phyloP scores from a whole-genome alignment of 2,113 vertebrate species.

The Esox niger region DNA sequence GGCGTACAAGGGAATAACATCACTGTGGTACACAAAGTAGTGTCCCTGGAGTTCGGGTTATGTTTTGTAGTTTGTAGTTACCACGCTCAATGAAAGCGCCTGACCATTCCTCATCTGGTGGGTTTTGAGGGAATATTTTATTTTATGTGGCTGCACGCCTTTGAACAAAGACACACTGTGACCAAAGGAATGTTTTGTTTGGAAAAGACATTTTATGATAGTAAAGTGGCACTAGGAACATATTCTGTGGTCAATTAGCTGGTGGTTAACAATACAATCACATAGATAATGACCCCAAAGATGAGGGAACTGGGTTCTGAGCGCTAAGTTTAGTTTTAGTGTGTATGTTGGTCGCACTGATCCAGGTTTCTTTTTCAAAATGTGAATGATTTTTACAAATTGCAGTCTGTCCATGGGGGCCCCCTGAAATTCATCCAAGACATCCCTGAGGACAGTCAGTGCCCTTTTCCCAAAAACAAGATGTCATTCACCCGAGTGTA shows the following conservation, averaged over 20 bases:
- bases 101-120: slow-evolving; percentile 38
- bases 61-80: slow-evolving; percentile 48
- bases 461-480: too few species aligned
- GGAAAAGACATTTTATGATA: neutral
- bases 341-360: too few species aligned
- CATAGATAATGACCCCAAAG: neutral
- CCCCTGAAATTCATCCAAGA: too few species aligned
- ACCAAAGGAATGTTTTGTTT: slow-evolving; percentile 46
- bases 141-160: slow-evolving; percentile 40
- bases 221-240: neutral
- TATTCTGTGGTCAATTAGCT: slow-evolving; percentile 7
- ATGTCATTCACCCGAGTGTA: too few species aligned
- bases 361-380: too few species aligned
- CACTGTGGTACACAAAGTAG: slow-evolving; percentile 36
- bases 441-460: too few species aligned
- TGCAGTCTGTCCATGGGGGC: too few species aligned
- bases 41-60: slow-evolving; percentile 49
- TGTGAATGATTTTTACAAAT: too few species aligned
- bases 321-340: too few species aligned
- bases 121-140: slow-evolving; percentile 42
- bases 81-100: slow-evolving; percentile 60
- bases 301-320: neutral
- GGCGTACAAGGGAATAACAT: slow-evolving; percentile 12
- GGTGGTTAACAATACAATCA: neutral
- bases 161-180: slow-evolving; percentile 38